Conservation (phyloP, 2,888 invertebrate genomes). For the Clitarchus hookeri region DNA sequence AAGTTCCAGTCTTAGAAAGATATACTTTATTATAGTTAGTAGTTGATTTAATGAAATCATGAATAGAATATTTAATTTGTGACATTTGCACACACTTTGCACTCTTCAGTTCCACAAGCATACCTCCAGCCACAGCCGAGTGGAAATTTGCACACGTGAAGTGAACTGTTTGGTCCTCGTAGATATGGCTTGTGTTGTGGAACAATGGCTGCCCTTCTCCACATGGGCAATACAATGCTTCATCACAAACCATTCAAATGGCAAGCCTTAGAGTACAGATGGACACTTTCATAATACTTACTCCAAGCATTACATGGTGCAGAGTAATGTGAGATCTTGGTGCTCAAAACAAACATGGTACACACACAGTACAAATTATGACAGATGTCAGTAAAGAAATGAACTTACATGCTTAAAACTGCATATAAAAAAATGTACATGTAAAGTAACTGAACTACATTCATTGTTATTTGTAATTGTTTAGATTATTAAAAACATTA, state of each 20-base stretch:
- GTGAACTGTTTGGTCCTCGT: not conserved
- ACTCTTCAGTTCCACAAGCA: conserved; percentile 18
- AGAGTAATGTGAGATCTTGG: not conserved
- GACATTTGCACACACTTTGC: conserved; percentile 24
- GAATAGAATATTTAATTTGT: conserved; percentile 33
- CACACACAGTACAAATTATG: not conserved
- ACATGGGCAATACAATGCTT: not conserved
- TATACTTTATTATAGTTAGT: conserved; percentile 39
- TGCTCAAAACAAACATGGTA: conserved; percentile 14
- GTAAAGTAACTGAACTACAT: not conserved
- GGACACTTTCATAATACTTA: not conserved
- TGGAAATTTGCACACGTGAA: conserved; percentile 6
- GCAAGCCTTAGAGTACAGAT: not conserved
- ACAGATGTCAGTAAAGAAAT: not conserved
- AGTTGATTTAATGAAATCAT: conserved; percentile 22
- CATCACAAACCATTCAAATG: conserved; percentile 8
- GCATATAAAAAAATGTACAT: not conserved
- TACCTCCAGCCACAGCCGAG: conserved; percentile 25
- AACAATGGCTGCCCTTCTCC: not conserved
- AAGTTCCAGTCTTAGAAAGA: conserved; percentile 46
- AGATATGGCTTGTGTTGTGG: conserved; percentile 2
- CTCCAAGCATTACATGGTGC: not conserved
- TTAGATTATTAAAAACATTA: not conserved
- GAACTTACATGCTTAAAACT: not conserved
- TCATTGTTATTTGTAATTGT: conserved; percentile 6